These are phyloP conservation scores for Caenorhabditis sinica DNA, from an alignment of 2,888 invertebrate species.

Conservation along the genomic window DNA sequence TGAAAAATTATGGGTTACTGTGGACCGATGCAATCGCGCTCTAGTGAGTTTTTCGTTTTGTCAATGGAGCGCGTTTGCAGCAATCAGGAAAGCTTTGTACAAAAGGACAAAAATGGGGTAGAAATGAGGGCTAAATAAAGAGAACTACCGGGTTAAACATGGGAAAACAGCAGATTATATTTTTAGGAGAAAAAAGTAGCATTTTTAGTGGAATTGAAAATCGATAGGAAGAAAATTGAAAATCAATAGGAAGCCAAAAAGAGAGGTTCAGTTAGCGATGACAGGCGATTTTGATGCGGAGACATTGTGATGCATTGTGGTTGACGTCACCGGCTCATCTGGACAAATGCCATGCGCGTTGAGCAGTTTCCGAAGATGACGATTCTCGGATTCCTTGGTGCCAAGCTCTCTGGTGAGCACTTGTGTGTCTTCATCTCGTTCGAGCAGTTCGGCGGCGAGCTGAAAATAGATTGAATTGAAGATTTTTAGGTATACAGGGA, in stretches of 20 bases:
- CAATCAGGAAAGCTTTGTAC: background rate
- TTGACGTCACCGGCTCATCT: constrained; percentile 43
- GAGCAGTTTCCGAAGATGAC: constrained; percentile 65
- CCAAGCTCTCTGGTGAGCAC: constrained; percentile 61
- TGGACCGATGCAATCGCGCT: background rate
- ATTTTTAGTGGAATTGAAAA: background rate
- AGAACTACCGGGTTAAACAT: background rate
- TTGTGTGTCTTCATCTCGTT: constrained; percentile 68
- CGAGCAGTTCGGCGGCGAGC: constrained; percentile 71
- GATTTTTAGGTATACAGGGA: background rate
- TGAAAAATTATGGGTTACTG: background rate
- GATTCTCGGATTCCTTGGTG: constrained; percentile 67
- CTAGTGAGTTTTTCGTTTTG: background rate
- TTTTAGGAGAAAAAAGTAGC: background rate
- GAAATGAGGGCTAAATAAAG: background rate
- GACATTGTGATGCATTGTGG: background rate
- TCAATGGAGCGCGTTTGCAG: background rate
- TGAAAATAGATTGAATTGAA: constrained; percentile 48
- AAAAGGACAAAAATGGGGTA: background rate
- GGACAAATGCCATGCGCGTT: constrained; percentile 68
- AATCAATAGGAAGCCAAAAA: background rate
- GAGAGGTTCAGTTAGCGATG: constrained; percentile 24
- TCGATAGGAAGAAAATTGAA: background rate
- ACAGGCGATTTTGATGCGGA: constrained; percentile 29
- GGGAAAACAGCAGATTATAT: background rate